phyloP scores from a whole-genome alignment of 2,113 vertebrate species.

The Carassius auratus region DNA sequence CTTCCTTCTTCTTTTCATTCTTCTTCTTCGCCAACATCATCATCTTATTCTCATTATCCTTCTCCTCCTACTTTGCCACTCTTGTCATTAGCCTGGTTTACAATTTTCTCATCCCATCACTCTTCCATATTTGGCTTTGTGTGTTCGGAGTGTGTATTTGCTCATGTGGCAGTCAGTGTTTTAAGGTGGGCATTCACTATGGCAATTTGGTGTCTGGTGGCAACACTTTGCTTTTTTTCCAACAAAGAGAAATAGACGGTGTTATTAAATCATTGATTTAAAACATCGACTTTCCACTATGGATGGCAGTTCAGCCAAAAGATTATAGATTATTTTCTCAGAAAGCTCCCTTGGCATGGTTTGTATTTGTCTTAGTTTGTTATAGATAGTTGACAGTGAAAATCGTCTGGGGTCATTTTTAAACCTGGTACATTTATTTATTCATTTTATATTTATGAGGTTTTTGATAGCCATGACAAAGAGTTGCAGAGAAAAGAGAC shows the following conservation, averaged over 20 bases:
- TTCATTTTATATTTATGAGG: neutral
- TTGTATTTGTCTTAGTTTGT: neutral
- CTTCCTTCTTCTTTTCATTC: too few species aligned
- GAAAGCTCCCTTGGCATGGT: neutral
- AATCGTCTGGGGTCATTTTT: conserved; percentile 11
- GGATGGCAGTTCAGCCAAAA: conserved; percentile 51
- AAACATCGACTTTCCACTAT: conserved; percentile 43
- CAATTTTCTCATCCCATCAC: neutral
- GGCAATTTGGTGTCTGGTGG: neutral
- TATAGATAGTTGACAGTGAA: neutral
- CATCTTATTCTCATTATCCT: too few species aligned
- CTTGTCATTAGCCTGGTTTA: neutral
- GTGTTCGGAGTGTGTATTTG: neutral
- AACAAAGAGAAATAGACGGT: conserved; percentile 34
- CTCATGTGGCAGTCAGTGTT: neutral
- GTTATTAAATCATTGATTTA: conserved; percentile 60
- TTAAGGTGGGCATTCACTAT: conserved; percentile 27
- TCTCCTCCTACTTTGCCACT: neutral
- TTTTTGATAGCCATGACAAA: conserved; percentile 16
- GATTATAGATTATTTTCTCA: conserved; percentile 39
- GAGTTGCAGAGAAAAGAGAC: neutral
- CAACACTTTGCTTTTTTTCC: conserved; percentile 11
- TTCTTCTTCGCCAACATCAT: too few species aligned
- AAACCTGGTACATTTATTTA: conserved; percentile 25
- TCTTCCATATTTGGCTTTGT: neutral